Percentiles rank a stretch among this genome's conserved stretches.
phyloP scores from a whole-genome alignment of 2,113 vertebrate genomes.

The Xenotilapia caudafasciata region DNA sequence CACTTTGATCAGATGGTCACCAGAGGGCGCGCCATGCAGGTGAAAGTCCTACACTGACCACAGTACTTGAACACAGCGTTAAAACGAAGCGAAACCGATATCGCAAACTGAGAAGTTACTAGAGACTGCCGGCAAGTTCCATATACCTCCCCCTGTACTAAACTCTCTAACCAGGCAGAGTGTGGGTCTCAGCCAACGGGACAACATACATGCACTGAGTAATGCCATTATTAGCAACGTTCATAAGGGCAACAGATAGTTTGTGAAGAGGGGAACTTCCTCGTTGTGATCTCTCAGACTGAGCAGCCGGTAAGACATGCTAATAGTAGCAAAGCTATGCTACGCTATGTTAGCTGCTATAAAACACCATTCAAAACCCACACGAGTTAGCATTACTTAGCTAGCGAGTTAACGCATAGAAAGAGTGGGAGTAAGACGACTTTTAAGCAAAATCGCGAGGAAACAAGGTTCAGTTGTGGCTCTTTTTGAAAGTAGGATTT shows the following conservation, averaged over 20 bases:
- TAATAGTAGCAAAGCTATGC: not conserved
- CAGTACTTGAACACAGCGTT: not conserved
- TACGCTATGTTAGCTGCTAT: not conserved
- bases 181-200: not conserved
- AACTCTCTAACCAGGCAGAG: not conserved
- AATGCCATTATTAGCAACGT: not conserved
- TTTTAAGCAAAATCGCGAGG: not conserved
- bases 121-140: not conserved
- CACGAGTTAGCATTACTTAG: not conserved
- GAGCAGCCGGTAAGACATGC: constrained; percentile 13
- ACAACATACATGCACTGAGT: not conserved
- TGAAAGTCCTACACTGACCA: not conserved
- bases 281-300: not conserved
- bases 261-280: not conserved
- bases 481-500: not conserved
- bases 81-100: constrained; percentile 20
- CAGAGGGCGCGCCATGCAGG: not conserved
- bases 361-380: not conserved
- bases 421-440: not conserved
- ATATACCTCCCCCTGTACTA: too few species aligned
- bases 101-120: not conserved
- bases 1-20: not conserved
- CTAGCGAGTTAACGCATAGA: not conserved
- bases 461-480: too few species aligned
- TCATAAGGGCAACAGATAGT: not conserved